Percentiles rank a stretch among this genome's conserved stretches.
phyloP scores from a whole-genome alignment of 2,888 invertebrate genomes.

The Parnassius smintheus region DNA sequence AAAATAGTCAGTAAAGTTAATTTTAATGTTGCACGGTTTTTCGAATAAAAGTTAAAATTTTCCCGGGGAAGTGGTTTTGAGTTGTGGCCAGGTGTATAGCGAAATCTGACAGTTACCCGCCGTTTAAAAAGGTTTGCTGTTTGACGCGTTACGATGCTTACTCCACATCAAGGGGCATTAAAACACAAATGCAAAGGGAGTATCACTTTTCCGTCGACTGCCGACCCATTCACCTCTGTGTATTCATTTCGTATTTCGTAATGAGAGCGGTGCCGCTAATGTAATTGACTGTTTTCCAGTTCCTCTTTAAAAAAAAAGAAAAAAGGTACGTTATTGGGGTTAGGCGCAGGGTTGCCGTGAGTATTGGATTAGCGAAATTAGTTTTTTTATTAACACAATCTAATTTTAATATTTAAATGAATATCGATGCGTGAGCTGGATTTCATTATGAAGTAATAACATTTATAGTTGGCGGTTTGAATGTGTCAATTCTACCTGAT shows the following conservation, averaged over 20 bases:
- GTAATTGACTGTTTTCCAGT: slow-evolving; percentile 62
- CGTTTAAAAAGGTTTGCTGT: slow-evolving; percentile 8
- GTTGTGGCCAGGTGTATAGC: slow-evolving; percentile 2
- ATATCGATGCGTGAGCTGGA: neutral
- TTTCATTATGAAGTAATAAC: slow-evolving; percentile 7
- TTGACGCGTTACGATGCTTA: slow-evolving; percentile 15
- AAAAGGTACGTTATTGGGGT: slow-evolving; percentile 30
- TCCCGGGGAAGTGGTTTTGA: neutral
- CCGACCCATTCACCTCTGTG: slow-evolving; percentile 17
- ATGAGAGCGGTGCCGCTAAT: slow-evolving; percentile 62
- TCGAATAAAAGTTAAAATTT: neutral
- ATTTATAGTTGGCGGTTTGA: neutral
- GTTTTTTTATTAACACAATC: slow-evolving; percentile 13
- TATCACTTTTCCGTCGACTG: slow-evolving; percentile 26
- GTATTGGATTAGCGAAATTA: slow-evolving; percentile 12
- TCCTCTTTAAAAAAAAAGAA: slow-evolving; percentile 29
- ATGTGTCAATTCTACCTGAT: neutral
- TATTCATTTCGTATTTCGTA: slow-evolving; percentile 48
- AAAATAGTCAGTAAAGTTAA: too few species aligned
- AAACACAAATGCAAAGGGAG: slow-evolving; percentile 24
- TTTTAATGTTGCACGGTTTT: neutral
- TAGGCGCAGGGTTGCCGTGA: slow-evolving; percentile 19
- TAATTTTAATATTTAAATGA: slow-evolving; percentile 17
- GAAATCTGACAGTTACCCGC: neutral
- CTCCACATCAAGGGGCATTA: slow-evolving; percentile 18